phyloP scores from a whole-genome alignment of 2,888 invertebrate genomes.

The Tyria jacobaeae region DNA sequence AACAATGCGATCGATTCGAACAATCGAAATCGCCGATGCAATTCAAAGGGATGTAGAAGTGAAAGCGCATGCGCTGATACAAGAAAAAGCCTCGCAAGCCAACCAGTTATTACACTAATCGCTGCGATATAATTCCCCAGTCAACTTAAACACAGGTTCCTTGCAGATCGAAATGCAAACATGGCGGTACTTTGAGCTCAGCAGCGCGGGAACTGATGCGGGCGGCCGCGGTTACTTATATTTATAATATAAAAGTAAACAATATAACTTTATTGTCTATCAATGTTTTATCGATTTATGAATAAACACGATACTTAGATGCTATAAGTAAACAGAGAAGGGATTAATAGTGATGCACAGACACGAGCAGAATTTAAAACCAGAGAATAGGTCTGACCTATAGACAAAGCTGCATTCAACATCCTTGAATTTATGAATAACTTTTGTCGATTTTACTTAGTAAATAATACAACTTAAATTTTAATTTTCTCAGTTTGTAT shows the following conservation, averaged over 20 bases:
- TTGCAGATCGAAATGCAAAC: conserved; percentile 86
- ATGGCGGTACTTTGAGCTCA: conserved; percentile 83
- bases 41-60: conserved; percentile 72
- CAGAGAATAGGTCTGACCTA: not conserved
- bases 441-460: too few species aligned
- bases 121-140: conserved; percentile 86
- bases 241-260: conserved; percentile 28
- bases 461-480: too few species aligned
- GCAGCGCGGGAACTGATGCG: conserved; percentile 72
- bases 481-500: too few species aligned
- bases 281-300: conserved; percentile 17
- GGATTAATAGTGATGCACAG: conserved; percentile 15
- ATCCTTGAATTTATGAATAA: not conserved
- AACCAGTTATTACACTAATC: conserved; percentile 87
- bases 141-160: conserved; percentile 87
- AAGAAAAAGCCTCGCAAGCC: conserved; percentile 79
- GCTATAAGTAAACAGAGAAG: conserved; percentile 16
- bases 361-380: conserved; percentile 29
- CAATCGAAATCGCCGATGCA: conserved; percentile 74
- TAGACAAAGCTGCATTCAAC: conserved; percentile 1
- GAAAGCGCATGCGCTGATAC: conserved; percentile 77
- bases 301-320: conserved; percentile 1
- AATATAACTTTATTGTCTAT: conserved; percentile 9
- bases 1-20: conserved; percentile 78
- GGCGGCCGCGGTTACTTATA: conserved; percentile 55